Base-by-base conservation (phyloP, 2,888 invertebrate genomes). In the Leptura quadrifasciata region DNA sequence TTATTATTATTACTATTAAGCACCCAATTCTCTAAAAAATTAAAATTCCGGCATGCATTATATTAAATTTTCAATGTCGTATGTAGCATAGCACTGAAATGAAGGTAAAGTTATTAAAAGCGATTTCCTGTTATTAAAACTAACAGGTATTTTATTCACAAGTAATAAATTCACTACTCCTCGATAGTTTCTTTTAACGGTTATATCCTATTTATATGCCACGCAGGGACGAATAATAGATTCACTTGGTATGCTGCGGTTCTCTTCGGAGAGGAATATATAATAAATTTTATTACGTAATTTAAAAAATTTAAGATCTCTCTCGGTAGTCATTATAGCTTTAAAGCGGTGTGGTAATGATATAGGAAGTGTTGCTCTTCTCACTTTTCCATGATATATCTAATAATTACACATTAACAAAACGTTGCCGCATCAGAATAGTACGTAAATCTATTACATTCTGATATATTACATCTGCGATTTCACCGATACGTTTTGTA, bases 311-410 rank as follows among this genome's bases (percentile, higher is more conserved):
- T 21, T 21, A 31, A 55, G 17, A 55, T 4, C 27, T 57, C 68
- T 55, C 31, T 65, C 58, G 65, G 65, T 39, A 58, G 47, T 65
- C 35, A 65, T 65, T 72, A 72, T 47, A 35, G 18, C 31, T 65
- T 21, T 47, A 65, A 72, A 58, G 72, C 72, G 57, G 39, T 17
- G 35, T 21, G 24, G 35, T 74, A 74, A 74, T 69, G 63, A 74
- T 20, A 74, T 63, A 69, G 63, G 35, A 67, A 68, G 52, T n/a
- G 69, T 21, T 27, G 47, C 12, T 57, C 61, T 74, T 63, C 55
- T 57, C 74, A 74, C 63, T 74, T 74, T 74, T 69, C 69, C 74
- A 54, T 58, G 74, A 74, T 74, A 69, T 67, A 75, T 75, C 71
- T 75, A 75, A 71, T 75, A 75, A 75, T 75, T 75, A 71, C 67